phyloP scores from a whole-genome alignment of 2,888 invertebrate species.

The Biston stratarius region DNA sequence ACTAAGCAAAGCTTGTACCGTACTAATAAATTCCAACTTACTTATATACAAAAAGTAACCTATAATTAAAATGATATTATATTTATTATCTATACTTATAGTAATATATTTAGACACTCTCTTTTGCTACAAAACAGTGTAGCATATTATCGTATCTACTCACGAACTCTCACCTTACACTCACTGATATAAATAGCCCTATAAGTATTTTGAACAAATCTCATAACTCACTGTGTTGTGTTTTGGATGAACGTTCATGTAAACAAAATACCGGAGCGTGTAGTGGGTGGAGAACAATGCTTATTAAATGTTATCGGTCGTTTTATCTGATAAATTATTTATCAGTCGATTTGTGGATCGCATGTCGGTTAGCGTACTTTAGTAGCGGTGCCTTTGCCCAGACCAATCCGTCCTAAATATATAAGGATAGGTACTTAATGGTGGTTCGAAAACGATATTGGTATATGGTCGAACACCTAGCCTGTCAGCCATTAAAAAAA shows the following conservation, averaged over 20 bases:
- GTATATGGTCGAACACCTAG: no score
- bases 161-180: neutral
- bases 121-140: no score
- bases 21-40: no score
- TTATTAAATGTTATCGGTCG: conserved; percentile 55
- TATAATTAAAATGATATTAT: no score
- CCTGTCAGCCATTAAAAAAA: no score
- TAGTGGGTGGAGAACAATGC: conserved; percentile 41
- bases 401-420: neutral
- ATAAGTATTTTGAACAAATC: neutral
- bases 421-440: neutral
- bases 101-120: no score
- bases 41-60: no score
- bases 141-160: no score
- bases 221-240: neutral
- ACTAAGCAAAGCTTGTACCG: no score
- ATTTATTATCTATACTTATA: no score
- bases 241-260: conserved; percentile 3
- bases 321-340: conserved; percentile 34
- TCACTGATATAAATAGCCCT: neutral
- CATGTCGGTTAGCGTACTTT: conserved; percentile 4
- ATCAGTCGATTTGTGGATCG: conserved; percentile 18
- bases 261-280: conserved; percentile 10
- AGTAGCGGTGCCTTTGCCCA: conserved; percentile 9
- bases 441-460: no score